Evolutionary conservation across 2,888 invertebrate genomes (phyloP).

Genomic region (Torymus tubicola): DNA sequence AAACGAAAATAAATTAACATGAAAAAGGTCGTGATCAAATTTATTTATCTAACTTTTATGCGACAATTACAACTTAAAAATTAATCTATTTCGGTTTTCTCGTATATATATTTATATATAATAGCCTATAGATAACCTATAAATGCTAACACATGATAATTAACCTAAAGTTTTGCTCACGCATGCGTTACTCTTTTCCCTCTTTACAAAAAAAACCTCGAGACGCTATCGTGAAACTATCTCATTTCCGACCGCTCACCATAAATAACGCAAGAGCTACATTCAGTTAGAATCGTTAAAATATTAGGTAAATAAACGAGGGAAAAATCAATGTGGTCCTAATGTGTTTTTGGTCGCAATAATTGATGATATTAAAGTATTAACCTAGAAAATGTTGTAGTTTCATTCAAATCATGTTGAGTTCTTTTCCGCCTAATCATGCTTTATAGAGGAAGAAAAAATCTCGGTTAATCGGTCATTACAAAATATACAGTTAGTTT

Average conservation of each 20-base stretch:
- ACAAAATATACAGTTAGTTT: slow-evolving; percentile 20
- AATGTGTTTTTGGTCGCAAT: slow-evolving; percentile 17
- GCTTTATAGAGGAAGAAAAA: background rate
- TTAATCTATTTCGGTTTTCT: slow-evolving; percentile 59
- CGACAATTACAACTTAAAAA: slow-evolving; percentile 73
- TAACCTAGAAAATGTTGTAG: too few relatives aligned
- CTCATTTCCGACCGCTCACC: slow-evolving; percentile 1
- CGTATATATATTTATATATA: slow-evolving; percentile 49
- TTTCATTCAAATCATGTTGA: too few relatives aligned
- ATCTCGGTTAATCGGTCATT: slow-evolving; percentile 11
- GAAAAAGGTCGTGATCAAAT: slow-evolving; percentile 73
- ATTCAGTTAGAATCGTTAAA: slow-evolving; percentile 13
- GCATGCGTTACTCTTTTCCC: slow-evolving; percentile 46
- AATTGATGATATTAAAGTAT: too few relatives aligned
- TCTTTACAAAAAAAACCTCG: slow-evolving; percentile 23
- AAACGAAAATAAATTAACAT: slow-evolving; percentile 62
- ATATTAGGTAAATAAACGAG: slow-evolving; percentile 14
- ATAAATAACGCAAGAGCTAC: slow-evolving; percentile 18
- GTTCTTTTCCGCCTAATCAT: too few relatives aligned
- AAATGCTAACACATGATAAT: slow-evolving; percentile 63
- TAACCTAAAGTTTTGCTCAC: slow-evolving; percentile 49
- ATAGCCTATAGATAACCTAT: slow-evolving; percentile 70
- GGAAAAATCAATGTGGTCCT: background rate
- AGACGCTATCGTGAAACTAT: slow-evolving; percentile 10
- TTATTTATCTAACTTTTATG: slow-evolving; percentile 74